phyloP scores from a whole-genome alignment of 2,113 vertebrate genomes.

The Bos taurus region ARS-UCD2.0 NC_037345.1:3938501-3939000 shows the following conservation, averaged over 20 bases:
- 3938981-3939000: not conserved
- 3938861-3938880: no score
- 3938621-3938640: not conserved
- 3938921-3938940: not conserved
- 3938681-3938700: not conserved
- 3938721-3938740: not conserved
- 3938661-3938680: not conserved
- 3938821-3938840: not conserved
- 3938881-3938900: rapidly evolving
- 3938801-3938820: no score
- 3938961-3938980: not conserved
- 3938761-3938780: not conserved
- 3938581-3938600: not conserved
- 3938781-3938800: not conserved
- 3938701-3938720: not conserved
- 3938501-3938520: not conserved
- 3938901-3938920: not conserved
- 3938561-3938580: not conserved
- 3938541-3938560: not conserved
- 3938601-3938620: not conserved
- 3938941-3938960: no score
- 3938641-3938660: not conserved
- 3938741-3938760: not conserved
- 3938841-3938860: not conserved
- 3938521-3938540: not conserved